These are phyloP conservation scores for Trichomalopsis sarcophagae DNA, from an alignment of 1,140 invertebrate species.

Conservation along the genomic window DNA sequence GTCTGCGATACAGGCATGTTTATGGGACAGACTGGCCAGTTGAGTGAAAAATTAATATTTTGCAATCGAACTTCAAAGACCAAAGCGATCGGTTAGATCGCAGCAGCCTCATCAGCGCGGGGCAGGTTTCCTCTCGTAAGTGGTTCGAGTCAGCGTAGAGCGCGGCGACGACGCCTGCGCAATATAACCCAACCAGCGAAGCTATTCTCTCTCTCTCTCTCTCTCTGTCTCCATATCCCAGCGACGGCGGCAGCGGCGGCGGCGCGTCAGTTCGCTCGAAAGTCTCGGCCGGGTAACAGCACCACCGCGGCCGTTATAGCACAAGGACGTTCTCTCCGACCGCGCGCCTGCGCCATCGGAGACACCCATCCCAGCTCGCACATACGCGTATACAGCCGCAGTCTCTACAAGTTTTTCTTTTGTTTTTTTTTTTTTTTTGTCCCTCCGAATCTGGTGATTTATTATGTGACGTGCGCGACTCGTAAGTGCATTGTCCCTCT, in stretches of 20 bases:
- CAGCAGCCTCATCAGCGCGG: not conserved
- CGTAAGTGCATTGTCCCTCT: not conserved
- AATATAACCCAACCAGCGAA: not conserved
- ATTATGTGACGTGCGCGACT: conserved; percentile 6
- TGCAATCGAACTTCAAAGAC: too few species aligned
- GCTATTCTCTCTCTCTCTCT: not conserved
- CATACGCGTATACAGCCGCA: too few species aligned
- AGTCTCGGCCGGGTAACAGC: conserved; percentile 53
- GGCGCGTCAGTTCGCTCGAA: conserved; percentile 58
- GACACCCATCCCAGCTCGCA: not conserved
- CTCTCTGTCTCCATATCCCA: not conserved
- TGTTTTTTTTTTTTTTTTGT: too few species aligned
- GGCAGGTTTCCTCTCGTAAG: not conserved
- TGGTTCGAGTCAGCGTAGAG: not conserved
- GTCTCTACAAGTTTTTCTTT: not conserved
- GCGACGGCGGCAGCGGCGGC: conserved; percentile 52
- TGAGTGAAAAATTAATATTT: too few species aligned
- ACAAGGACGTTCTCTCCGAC: not conserved
- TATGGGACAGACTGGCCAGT: too few species aligned
- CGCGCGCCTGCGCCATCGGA: not conserved
- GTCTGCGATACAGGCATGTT: too few species aligned
- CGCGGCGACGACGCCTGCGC: conserved; percentile 21
- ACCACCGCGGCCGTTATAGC: not conserved
- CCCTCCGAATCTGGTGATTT: not conserved
- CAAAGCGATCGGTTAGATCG: not conserved